Base-by-base conservation (phyloP, 2,888 invertebrate genomes). In the Mactromeris polynyma region DNA sequence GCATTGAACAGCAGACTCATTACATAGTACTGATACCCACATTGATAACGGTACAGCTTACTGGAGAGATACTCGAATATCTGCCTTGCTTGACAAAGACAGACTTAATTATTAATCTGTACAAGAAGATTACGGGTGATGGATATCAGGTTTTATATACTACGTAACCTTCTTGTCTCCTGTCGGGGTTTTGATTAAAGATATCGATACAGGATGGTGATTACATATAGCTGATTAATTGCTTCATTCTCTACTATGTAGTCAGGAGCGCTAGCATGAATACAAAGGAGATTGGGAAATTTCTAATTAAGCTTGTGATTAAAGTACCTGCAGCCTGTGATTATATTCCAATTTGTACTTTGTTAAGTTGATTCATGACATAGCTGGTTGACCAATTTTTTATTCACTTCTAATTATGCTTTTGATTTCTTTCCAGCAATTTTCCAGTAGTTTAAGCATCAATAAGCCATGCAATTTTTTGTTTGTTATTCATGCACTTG, bases 51-150 rank as follows among this genome's bases (percentile, higher is more conserved):
- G 26, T 64, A 64, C 58, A 64, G 58, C 58, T 64, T 64, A 64
- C 58, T 64, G 58, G n/a, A 64, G 58, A 64, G 58, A 64, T 42
- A 79, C 79, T 21, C n/a, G 54, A 33, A 81, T 46, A 46, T 81
- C 26, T 51, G 14, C 51, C 31, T 11, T 31, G 3, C 36, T 36
- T 58, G 54, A 81, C 81, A 81, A 81, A 81, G 81, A 42, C 54
- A 31, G 58, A 58, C 31, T 58, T 81, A 58, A 81, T 81, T 81
- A 81, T 81, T 38, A 54, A 81, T 81, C 42, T 58, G 36, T 21
- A 31, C 33, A 81, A 81, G 81, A 36, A 36, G 81, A 33, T 81
- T 81, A 58, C 26, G 6, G n/a, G 9, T 81, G 81, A 81, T 81
- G 58, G 51, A 81, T 58, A 58, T 77, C 36, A 64, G 58, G 21